phyloP scores from a whole-genome alignment of 2,888 invertebrate species.

The Epinotia demarniana region DNA sequence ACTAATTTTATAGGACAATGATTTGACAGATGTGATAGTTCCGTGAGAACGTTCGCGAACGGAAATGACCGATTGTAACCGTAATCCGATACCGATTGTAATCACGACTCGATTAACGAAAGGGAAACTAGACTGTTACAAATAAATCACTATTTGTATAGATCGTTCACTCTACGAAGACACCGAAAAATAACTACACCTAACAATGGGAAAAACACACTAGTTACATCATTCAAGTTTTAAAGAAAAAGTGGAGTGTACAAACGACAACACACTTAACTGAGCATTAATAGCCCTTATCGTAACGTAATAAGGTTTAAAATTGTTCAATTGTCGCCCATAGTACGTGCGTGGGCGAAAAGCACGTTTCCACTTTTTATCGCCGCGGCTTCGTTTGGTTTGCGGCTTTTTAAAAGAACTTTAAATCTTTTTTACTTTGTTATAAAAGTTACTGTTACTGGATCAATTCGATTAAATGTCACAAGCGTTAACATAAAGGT shows the following conservation, averaged over 20 bases:
- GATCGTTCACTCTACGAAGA: not conserved
- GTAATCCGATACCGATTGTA: slow-evolving; percentile 41
- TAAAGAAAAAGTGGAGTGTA: not conserved
- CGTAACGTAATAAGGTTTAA: not conserved
- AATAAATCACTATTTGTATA: not conserved
- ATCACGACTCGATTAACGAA: slow-evolving; percentile 42
- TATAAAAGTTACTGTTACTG: not conserved
- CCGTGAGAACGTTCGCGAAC: slow-evolving; percentile 35
- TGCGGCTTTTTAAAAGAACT: slow-evolving; percentile 1
- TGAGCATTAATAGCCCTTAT: not conserved
- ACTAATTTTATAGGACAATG: slow-evolving; percentile 8
- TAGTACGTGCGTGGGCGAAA: slow-evolving; percentile 11
- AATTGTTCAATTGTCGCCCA: not conserved
- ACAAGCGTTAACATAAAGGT: not conserved
- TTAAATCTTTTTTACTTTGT: slow-evolving; percentile 1
- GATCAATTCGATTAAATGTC: not conserved
- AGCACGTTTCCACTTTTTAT: slow-evolving; percentile 15
- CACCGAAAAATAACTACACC: not conserved
- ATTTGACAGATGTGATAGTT: slow-evolving; percentile 25
- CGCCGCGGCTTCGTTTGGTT: slow-evolving; percentile 6
- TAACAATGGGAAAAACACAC: not conserved
- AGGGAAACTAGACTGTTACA: slow-evolving; percentile 10
- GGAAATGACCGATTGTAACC: slow-evolving; percentile 38
- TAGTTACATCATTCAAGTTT: not conserved
- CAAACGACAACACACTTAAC: not conserved